Evolutionary conservation across 2,113 vertebrate genomes (phyloP), one percentile per base, ranked within the genome.

Genomic region (Strix uralensis): DNA sequence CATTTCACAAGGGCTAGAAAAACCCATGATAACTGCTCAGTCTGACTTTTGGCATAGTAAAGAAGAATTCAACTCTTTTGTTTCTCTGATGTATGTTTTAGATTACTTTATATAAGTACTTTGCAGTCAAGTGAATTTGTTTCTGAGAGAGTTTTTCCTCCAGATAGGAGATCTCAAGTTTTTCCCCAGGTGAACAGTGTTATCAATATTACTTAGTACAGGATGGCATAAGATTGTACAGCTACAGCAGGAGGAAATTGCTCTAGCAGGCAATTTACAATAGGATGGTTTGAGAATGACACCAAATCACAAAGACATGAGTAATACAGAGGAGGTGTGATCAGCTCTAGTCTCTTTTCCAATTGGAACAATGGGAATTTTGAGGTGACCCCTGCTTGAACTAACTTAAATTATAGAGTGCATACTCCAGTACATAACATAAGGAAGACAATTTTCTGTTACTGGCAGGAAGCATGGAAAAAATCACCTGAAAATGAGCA

Each of bases 381-480:
- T 94, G 58, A 81, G 30, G 73, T 94, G 80, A 93, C 44, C 75
- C 17, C 36, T 66, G 5, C 19, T 71, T 95, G 92, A 93, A 94
- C 88, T 75, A 61, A 40, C 23, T 86, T 70, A 94, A 96, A 84
- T 96, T 84, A 87, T 69, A 40, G 47, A 84, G 65, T 69, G 54
- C 40, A 58, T 71, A 75, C 36, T 89, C 44, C 22, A 49, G 34
- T 86, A 61, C 7, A 38, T 81, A 80, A 80, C 27, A 58, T 46
- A 91, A 65, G 65, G 69, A 94, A 94, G 80, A 75, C 49, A 91
- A 83, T 91, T 94, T 95, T 94, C 77, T 83, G 21, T 90, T 92
- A 81, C 63, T 93, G 69, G 61, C 59, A 84, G 61, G 52, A 92
- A 57, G 9, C 30, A 79, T 44, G 36, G 55, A 83, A 90, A 86